Base-by-base conservation (phyloP, 2,888 invertebrate genomes). In the Synanthedon andrenaeformis region DNA sequence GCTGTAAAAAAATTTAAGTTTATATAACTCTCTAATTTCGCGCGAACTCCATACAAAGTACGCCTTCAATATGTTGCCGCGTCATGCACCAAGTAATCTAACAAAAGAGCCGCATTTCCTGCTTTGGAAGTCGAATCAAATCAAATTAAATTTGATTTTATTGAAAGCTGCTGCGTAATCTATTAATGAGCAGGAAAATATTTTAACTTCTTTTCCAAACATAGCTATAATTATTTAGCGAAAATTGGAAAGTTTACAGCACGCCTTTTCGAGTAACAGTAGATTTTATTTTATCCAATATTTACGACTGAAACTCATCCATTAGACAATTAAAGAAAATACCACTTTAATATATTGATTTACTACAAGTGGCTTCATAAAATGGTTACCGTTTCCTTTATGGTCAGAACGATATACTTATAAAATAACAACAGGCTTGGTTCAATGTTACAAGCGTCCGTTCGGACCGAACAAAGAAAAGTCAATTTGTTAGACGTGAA, bases 401-500 rank as follows among this genome's bases (percentile, higher is more conserved):
- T 50, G 50, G 12, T 50, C 10, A 4, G 17, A 23, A 12, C 17
- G 23, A 13, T 45, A 14, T 14, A 45, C 14, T 14, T 45, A 45
- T 45, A 45, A 45, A 45, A 45, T 45, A 45, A 45, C 45, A 45
- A 45, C 45, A n/a, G 45, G 45, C 13, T 14, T 35, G 35, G 35
- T 35, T 35, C 35, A 35, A 35, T 35, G 35, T 45, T 45, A 45
- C 45, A 45, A 14, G 45, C 14, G 14, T 55, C 54, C 70, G 14
- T 55, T 54, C 70, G 65, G 69, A 70, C 62, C 65, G 73, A 75
- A 82, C 80, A 84, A 85, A 84, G 84, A 84, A 84, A 84, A 80
- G 77, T 78, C 79, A 79, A 80, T 84, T 80, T 79, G 69, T 79
- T 72, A 71, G 72, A 82, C 75, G 77, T 79, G 85, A 87, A 87